Evolutionary conservation across 2,888 invertebrate genomes (phyloP), one percentile per base, ranked within the genome.

Genomic region (Heliconius charithonia): DNA sequence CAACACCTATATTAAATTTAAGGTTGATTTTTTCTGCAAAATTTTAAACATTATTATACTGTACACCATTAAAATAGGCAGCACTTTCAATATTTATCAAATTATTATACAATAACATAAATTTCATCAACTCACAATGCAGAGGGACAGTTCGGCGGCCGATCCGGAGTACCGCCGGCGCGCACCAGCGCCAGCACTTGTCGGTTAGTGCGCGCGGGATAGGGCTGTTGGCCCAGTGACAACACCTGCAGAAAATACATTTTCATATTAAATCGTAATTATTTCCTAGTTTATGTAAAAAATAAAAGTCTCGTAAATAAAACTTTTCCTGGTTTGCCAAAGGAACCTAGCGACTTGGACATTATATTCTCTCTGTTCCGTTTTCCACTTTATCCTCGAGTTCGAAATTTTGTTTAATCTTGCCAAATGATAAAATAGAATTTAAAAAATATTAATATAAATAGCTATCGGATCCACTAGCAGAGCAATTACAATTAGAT

Each of bases 221-320:
- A 99, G 0, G 99, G 99, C 89, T 99, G 98, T 88, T 99, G 98
- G 0, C 99, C 99, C 74, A 99, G 93, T 0, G 99, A 98, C 88
- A 99, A 96, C 72, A 99, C 98, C 93, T 93, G 83, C 0, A 25
- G 16, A 41, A 27, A 63, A 12, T n/a, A 45, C 13, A 70, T 45
- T 25, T 45, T 19, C 9, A 37, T 37, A 25, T 59, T 59, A 59
- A n/a, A 22, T 22, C 9, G 59, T 9, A 59, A 9, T 59, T 9
- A 22, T 22, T 22, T 9, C 9, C 22, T n/a, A 56, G 19, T 22
- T 56, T 56, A 59, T n/a, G n/a, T 22, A n/a, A 4, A 59, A 59
- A 37, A 9, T 37, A 37, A 37, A 32, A 32, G 32, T 37, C 32
- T 37, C 32, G 9, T 37, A 32, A 32, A 32, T 32, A 6, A 32